Conservation (phyloP, 2,888 invertebrate species). For the Plutella xylostella region DNA sequence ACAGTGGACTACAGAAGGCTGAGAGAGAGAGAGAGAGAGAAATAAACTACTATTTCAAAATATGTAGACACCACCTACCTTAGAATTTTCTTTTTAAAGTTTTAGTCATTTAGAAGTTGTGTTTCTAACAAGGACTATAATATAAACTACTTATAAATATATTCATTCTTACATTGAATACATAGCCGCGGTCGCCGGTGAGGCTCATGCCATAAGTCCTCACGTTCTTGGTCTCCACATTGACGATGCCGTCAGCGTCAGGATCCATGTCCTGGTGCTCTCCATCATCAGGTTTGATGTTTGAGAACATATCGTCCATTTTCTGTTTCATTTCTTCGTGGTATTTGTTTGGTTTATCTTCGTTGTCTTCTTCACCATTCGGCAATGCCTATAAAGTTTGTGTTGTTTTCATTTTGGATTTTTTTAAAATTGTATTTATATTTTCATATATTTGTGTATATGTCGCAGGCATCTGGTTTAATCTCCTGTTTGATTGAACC, state of each 20-base stretch:
- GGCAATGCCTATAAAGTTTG: neutral
- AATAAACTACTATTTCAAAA: too few relatives aligned
- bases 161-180: slow-evolving; percentile 29
- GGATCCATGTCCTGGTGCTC: too few relatives aligned
- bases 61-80: too few relatives aligned
- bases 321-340: slow-evolving; percentile 5
- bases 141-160: neutral
- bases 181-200: slow-evolving; percentile 19
- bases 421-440: neutral
- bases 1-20: too few relatives aligned
- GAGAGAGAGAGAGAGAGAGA: too few relatives aligned
- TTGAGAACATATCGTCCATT: slow-evolving; percentile 4
- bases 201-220: slow-evolving; percentile 25
- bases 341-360: slow-evolving; percentile 1
- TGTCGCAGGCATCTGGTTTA: too few relatives aligned
- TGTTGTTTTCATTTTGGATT: neutral
- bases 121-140: too few relatives aligned
- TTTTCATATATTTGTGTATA: too few relatives aligned
- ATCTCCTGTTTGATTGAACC: too few relatives aligned
- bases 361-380: too few relatives aligned
- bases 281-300: neutral
- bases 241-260: neutral
- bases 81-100: too few relatives aligned
- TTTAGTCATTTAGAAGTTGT: too few relatives aligned
- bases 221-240: neutral